These are phyloP conservation scores for Echiichthys vipera DNA, from an alignment of 2,797 vertebrate genomes.

Conservation along the genomic window DNA sequence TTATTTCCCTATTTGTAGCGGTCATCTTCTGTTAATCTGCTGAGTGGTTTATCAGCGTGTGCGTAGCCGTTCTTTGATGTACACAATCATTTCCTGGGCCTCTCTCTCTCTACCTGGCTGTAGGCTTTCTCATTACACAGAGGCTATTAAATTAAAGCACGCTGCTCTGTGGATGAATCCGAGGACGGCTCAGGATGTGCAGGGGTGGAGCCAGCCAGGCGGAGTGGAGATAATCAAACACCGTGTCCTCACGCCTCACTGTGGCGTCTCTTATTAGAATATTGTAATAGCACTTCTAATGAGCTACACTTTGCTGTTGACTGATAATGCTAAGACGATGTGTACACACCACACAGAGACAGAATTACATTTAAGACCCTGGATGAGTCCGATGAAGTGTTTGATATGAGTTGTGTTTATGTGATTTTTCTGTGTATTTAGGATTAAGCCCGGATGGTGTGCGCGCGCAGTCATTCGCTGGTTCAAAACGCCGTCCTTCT, in stretches of 20 bases:
- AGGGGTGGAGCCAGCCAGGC: conserved; percentile 54
- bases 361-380: conserved; percentile 42
- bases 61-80: conserved; percentile 32
- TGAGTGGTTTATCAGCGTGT: neutral
- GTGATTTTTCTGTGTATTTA: conserved; percentile 7
- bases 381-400: conserved; percentile 43
- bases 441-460: neutral
- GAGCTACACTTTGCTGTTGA: conserved; percentile 49
- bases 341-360: conserved; percentile 37
- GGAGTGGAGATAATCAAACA: conserved; percentile 66
- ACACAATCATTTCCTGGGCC: conserved; percentile 33
- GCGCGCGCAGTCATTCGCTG: neutral
- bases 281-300: conserved; percentile 60
- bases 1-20: neutral
- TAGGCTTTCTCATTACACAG: conserved; percentile 44
- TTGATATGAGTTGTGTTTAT: conserved; percentile 21
- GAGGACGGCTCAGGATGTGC: conserved; percentile 49
- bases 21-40: no score
- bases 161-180: conserved; percentile 38
- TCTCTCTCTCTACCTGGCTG: conserved; percentile 56
- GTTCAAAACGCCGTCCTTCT: neutral
- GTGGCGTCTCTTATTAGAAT: conserved; percentile 56
- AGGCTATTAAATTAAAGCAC: conserved; percentile 27
- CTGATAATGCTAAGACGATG: conserved; percentile 45
- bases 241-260: conserved; percentile 51